A percentile compares a stretch with the other conserved stretches of the same genome.
phyloP scores from a whole-genome alignment of 2,888 invertebrate genomes.

The Agrochola macilenta region DNA sequence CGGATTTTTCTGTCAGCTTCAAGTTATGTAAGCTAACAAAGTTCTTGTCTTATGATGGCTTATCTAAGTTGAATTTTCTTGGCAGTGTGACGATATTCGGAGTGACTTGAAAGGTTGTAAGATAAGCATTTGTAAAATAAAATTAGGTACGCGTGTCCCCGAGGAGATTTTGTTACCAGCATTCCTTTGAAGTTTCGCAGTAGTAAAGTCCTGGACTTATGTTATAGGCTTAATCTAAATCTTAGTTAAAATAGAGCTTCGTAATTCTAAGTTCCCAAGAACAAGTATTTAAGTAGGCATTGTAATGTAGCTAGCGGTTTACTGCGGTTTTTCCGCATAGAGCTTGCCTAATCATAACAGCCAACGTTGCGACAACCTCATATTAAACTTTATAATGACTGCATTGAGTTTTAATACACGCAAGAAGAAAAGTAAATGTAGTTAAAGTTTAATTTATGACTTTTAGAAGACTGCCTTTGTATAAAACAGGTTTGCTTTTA shows the following conservation, averaged over 20 bases:
- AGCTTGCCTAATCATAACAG: constrained; percentile 29
- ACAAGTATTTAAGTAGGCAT: constrained; percentile 46
- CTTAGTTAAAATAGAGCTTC: constrained; percentile 43
- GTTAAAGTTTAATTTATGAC: not conserved
- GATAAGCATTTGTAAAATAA: constrained; percentile 66
- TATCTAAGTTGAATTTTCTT: constrained; percentile 64
- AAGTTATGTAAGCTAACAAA: constrained; percentile 57
- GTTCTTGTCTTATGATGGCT: constrained; percentile 61
- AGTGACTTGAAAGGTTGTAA: constrained; percentile 55
- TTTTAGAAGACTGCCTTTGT: not conserved
- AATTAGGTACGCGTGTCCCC: constrained; percentile 50
- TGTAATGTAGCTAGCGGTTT: constrained; percentile 21
- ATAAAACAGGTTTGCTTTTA: constrained; percentile 4
- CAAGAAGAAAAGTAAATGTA: constrained; percentile 14
- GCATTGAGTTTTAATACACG: constrained; percentile 21
- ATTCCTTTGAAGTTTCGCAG: constrained; percentile 52
- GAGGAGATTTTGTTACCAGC: constrained; percentile 53
- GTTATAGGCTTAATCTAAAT: constrained; percentile 54
- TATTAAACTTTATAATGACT: constrained; percentile 22
- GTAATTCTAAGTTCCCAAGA: constrained; percentile 43
- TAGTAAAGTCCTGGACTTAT: constrained; percentile 55
- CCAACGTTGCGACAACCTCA: constrained; percentile 33
- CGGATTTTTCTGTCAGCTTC: constrained; percentile 49
- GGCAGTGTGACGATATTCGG: constrained; percentile 59
- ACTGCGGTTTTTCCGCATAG: constrained; percentile 30